Evolutionary conservation across 2,888 invertebrate species (phyloP), one percentile per base, ranked within the genome.

Genomic region (Microctonus hyperodae): DNA sequence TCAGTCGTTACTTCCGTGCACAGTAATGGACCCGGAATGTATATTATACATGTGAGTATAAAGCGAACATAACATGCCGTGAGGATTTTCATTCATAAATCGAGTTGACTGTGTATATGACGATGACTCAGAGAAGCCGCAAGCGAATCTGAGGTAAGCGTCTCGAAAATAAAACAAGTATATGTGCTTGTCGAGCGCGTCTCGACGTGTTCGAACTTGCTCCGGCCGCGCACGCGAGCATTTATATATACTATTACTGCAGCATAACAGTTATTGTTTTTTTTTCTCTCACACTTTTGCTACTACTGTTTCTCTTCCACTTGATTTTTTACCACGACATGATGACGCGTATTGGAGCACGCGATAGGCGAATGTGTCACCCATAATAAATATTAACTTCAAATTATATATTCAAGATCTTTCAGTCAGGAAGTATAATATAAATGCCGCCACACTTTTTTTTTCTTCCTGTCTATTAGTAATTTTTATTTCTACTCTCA

Each of bases 81-180:
- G 62, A 50, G 56, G 62, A 62, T 67, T 67, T 65, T 67, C 67
- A 67, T 67, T 67, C 67, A 67, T 67, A 58, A 67, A 62, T 62
- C 51, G 62, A 66, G 62, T 48, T 10, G 31, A 25, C 20, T 23
- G 57, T 57, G 35, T 25, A 23, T 22, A 13, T n/a, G 40, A 20
- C 33, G 53, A 67, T 70, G 72, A 69, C 55, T 69, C 70, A 71
- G 60, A 65, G 57, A 58, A 63, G 62, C 60, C 64, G 53, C 58
- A 16, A 28, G 70, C 67, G 57, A 74, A 74, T 74, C 74, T 76
- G 73, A 76, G 75, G 72, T 77, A 76, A 77, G 74, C 72, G 61
- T 20, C 63, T 60, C 70, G 68, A 72, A 75, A 76, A 75, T 74
- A 73, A 71, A 70, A 69, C 61, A 23, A 61, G 51, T 44, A 57